Evolutionary conservation across 2,113 vertebrate species (phyloP), one percentile per base, ranked within the genome.

Genomic region (Tursiops truncatus): DNA sequence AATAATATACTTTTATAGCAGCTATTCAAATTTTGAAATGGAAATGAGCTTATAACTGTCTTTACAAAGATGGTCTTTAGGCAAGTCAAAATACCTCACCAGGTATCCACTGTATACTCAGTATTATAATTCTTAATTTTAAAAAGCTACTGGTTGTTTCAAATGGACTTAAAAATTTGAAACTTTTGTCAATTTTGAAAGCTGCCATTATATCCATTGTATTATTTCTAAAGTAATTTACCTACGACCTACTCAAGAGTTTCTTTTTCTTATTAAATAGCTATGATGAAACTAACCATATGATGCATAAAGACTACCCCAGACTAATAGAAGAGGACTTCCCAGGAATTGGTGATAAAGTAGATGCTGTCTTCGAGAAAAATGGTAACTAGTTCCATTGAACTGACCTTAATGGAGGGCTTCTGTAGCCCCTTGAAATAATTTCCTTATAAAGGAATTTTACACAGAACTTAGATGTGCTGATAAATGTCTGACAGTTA

Each of bases 351-450:
- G 99, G 99, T 74, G 99, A 99, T 0, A 99, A 99, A 96, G 98
- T 99, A 58, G 99, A 99, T 94, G 99, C 99, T 10, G 99, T 98
- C 63, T 98, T 98, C 44, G 98, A 99, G 98, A 99, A 99, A 97
- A 98, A 99, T 23, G 99, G 99, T 99, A 99, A 44, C 2, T 86
- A 92, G 63, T 67, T 60, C 18, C 28, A 63, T 71, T 50, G 47
- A 6, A 13, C 18, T 67, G 12, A 67, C 3, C 62, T 68, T 68
- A 33, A 67, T 18, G 12, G 47, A 58, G 58, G 25, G 31, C n/a
- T 87, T 83, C 53, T 62, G 3, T 31, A 87, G 28, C 0, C 21
- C n/a, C 18, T 85, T 36, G 33, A 41, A 91, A 31, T 8, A 18
- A 36, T 47, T 82, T 70, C 15, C 41, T 2, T 53, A 53, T 44